phyloP scores from a whole-genome alignment of 2,113 vertebrate species.

The Antennarius striatus region DNA sequence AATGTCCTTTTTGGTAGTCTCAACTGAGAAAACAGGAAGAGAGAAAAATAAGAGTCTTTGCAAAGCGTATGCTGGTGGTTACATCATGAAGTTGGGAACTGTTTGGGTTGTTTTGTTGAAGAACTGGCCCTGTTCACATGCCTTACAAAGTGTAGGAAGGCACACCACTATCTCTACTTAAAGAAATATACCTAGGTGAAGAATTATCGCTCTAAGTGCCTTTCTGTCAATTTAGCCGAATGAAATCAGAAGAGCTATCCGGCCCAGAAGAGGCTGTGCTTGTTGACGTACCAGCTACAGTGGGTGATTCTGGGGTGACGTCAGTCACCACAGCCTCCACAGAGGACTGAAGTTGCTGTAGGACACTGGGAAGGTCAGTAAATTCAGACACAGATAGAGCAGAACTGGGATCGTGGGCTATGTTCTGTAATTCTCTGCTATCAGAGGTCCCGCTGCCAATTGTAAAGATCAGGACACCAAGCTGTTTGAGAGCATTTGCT shows the following conservation, averaged over 20 bases:
- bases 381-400: conserved; percentile 58
- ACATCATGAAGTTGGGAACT: too few species aligned
- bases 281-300: conserved; percentile 28
- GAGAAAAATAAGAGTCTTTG: too few species aligned
- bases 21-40: too few species aligned
- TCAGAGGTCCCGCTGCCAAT: conserved; percentile 62
- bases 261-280: background rate
- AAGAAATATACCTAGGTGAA: too few species aligned
- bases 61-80: too few species aligned
- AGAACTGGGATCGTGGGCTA: conserved; percentile 24
- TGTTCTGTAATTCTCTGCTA: conserved; percentile 35
- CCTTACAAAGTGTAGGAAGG: too few species aligned
- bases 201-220: too few species aligned
- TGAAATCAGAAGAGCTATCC: background rate
- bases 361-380: conserved; percentile 63
- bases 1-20: too few species aligned
- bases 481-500: conserved; percentile 31
- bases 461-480: conserved; percentile 41
- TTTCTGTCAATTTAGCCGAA: background rate
- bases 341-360: conserved; percentile 39
- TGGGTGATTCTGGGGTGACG: background rate
- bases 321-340: conserved; percentile 20
- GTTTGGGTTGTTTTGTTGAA: too few species aligned
- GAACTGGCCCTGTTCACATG: too few species aligned
- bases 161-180: too few species aligned